Conservation (phyloP, 2,113 vertebrate genomes). For the Megatriorchis doriae region DNA sequence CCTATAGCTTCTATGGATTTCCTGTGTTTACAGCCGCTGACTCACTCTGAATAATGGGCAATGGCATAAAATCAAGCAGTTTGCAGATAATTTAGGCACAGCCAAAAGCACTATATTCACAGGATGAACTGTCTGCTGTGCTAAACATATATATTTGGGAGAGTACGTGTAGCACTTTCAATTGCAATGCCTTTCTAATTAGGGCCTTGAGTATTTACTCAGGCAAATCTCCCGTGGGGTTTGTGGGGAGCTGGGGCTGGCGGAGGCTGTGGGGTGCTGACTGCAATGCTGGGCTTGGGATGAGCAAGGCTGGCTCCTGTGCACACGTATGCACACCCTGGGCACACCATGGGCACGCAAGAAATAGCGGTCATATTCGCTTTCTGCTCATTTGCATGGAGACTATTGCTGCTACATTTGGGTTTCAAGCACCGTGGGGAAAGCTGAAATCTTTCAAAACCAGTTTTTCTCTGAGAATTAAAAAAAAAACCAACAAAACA, state of each 20-base stretch:
- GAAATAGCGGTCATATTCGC: rapidly evolving
- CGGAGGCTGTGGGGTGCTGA: neutral
- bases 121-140: neutral
- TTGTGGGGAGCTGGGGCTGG: neutral
- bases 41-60: neutral
- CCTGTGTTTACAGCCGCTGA: neutral
- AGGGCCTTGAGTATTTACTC: neutral
- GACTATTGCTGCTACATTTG: neutral
- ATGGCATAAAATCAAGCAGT: neutral
- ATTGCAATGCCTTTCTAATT: neutral
- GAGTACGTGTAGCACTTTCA: neutral
- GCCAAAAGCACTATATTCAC: neutral
- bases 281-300: rapidly evolving
- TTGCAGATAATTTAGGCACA: neutral
- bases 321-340: rapidly evolving
- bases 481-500: neutral
- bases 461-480: neutral
- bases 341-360: neutral
- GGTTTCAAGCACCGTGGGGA: neutral
- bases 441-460: neutral
- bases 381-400: neutral
- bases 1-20: neutral
- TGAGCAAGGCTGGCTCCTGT: neutral
- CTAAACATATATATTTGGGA: neutral
- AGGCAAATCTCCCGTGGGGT: neutral